phyloP scores from a whole-genome alignment of 2,888 invertebrate species.

The Pachliopta kotzebuea region DNA sequence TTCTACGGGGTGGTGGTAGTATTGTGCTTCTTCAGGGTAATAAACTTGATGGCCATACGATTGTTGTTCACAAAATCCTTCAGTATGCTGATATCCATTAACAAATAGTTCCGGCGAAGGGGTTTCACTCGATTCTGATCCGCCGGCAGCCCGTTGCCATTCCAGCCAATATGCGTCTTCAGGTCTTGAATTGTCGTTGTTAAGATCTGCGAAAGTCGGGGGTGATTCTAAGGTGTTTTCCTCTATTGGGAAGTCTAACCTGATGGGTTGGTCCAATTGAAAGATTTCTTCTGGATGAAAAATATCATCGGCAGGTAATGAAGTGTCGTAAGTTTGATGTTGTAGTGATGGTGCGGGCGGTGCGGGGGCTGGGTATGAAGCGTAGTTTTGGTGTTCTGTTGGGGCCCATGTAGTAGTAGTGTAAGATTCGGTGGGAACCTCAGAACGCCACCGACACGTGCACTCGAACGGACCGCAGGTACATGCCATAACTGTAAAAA shows the following conservation, averaged over 20 bases:
- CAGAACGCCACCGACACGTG: slow-evolving; percentile 79
- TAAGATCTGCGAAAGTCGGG: slow-evolving; percentile 85
- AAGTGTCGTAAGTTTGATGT: slow-evolving; percentile 79
- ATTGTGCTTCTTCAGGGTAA: slow-evolving; percentile 70
- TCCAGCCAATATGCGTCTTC: slow-evolving; percentile 82
- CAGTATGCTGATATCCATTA: slow-evolving; percentile 61
- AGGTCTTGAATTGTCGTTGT: slow-evolving; percentile 84
- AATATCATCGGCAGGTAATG: slow-evolving; percentile 82
- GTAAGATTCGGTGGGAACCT: slow-evolving; percentile 57
- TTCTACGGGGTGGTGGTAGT: slow-evolving; percentile 63
- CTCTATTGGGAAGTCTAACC: slow-evolving; percentile 81
- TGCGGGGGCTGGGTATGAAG: slow-evolving; percentile 52
- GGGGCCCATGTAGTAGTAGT: slow-evolving; percentile 58
- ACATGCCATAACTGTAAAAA: slow-evolving; percentile 81
- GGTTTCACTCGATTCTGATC: slow-evolving; percentile 76
- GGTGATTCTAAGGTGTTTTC: slow-evolving; percentile 81
- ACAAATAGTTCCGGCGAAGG: slow-evolving; percentile 80
- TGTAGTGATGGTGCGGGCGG: slow-evolving; percentile 56
- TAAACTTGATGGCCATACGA: slow-evolving; percentile 59
- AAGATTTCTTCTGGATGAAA: slow-evolving; percentile 90
- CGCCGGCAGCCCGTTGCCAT: slow-evolving; percentile 71
- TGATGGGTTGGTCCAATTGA: slow-evolving; percentile 86
- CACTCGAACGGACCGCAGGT: slow-evolving; percentile 89
- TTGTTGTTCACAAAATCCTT: slow-evolving; percentile 66
- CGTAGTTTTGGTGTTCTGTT: slow-evolving; percentile 54